Evolutionary conservation across 2,888 invertebrate species (phyloP), one percentile per base, ranked within the genome.

Genomic region (Gasteruption jaculator): DNA sequence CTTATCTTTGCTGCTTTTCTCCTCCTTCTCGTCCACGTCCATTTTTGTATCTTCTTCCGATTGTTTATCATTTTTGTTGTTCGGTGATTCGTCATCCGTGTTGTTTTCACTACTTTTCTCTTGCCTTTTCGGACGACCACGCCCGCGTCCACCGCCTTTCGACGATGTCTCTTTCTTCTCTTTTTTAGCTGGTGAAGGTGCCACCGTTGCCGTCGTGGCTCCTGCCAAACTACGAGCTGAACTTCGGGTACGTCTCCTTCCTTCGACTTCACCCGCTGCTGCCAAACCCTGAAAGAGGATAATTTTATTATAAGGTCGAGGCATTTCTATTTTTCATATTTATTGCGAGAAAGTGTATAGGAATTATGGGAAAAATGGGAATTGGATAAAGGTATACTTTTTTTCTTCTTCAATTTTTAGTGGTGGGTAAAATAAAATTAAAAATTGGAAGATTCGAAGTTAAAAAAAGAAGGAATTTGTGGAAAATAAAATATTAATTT

Each of bases 141-240:
- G 63, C 21, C 69, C 69, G 20, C 69, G 68, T 27, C 70, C 71
- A 19, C 67, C 64, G 4, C 70, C 63, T 43, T 63, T 67, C 20
- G 66, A 51, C n/a, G 60, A 48, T 10, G 68, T 50, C 5, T 71
- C 68, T 20, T 64, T 64, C 41, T 70, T 71, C 50, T 77, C 76
- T 50, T 74, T 74, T 52, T 76, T 76, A 1, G 74, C 71, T 5
- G 77, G 77, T 8, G 67, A 61, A 2, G 76, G 76, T 14, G 75
- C 75, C 6, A 76, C 74, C n/a, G 77, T 72, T 3, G 77, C 70
- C 12, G 74, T 65, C 2, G 64, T 52, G 4, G 73, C 62, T 10
- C 78, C 78, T 58, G 77, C 71, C 12, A n/a, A n/a, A n/a, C n/a
- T n/a, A n/a, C n/a, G n/a, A n/a, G 76, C 76, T 22, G 78, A 75